Evolutionary conservation across 2,113 vertebrate species (phyloP), one percentile per base, ranked within the genome.

Genomic region (Aptenodytes forsteri): DNA sequence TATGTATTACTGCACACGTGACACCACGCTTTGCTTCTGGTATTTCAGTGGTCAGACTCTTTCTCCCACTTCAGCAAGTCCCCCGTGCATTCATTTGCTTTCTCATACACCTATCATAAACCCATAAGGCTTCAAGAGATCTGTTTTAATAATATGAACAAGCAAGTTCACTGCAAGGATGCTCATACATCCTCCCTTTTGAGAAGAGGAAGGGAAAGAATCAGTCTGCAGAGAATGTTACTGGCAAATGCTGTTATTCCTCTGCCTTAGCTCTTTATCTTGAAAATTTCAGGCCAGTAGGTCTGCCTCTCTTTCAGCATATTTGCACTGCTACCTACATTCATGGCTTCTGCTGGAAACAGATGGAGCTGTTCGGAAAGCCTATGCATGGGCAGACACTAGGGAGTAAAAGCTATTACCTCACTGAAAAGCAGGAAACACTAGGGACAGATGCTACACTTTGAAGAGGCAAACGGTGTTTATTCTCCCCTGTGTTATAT

Each of bases 1-100:
- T 46, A 7, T 25, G 11, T 78, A 11, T 80, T 40, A 32, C 29
- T 19, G 22, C 67, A 65, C 7, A 58, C 0, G 0, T 62, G 50
- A 20, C 6, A 27, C 13, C 6, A 27, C 13, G 14, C 13, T 87
- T 93, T 72, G 5, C 22, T 87, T 82, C 36, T 58, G 62, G 10
- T 64, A 64, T 79, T 91, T 72, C 61, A 80, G 69, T 36, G n/a
- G 10, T 59, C 42, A 94, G 8, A 62, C 36, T 36, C 49, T 64
- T 88, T 50, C 32, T 72, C 5, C 22, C 44, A 40, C 29, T 83
- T 83, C 65, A 79, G 20, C 27, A 79, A n/a, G 55, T 46, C 32
- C 19, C 19, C 23, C 15, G 12, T 40, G 30, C 44, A 18, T 49
- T 75, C 23, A 25, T 87, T 59, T 82, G 9, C 29, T 70, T 76